A percentile compares a stretch with the other conserved stretches of the same genome.
phyloP scores from a whole-genome alignment of 2,888 invertebrate genomes.

The Idaea aversata region DNA sequence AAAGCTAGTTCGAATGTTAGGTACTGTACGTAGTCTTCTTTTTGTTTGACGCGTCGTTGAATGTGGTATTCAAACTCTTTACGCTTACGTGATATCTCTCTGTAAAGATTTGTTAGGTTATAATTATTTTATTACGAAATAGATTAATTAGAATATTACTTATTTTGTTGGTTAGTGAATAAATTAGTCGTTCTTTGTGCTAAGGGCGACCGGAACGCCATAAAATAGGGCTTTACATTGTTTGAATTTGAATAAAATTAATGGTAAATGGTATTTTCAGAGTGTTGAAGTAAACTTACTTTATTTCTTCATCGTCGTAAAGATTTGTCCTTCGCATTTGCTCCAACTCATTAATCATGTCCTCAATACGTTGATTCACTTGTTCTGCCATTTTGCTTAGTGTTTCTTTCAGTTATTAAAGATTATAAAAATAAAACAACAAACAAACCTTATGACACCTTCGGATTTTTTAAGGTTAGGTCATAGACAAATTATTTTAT shows the following conservation, averaged over 20 bases:
- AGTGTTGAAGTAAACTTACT: slow-evolving; percentile 62
- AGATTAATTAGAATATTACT: neutral
- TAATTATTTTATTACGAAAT: neutral
- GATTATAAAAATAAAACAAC: slow-evolving; percentile 5
- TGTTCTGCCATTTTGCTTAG: slow-evolving; percentile 86
- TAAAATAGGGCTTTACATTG: neutral
- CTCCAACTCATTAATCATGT: slow-evolving; percentile 89
- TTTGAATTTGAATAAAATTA: neutral
- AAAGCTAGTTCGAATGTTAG: slow-evolving; percentile 86
- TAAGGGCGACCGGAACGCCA: neutral
- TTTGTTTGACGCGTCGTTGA: slow-evolving; percentile 82
- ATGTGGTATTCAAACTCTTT: slow-evolving; percentile 87
- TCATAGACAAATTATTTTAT: neutral
- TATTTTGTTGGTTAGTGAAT: too few relatives aligned
- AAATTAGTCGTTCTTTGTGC: too few relatives aligned
- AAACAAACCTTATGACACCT: neutral
- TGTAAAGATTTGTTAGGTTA: slow-evolving; percentile 47
- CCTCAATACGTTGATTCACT: slow-evolving; percentile 88
- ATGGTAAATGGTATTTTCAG: neutral
- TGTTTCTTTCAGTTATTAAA: slow-evolving; percentile 18
- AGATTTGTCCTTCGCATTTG: slow-evolving; percentile 87
- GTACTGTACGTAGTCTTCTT: slow-evolving; percentile 85
- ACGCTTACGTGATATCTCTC: slow-evolving; percentile 84
- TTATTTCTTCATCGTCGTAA: slow-evolving; percentile 85
- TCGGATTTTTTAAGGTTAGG: neutral